Percentiles rank a stretch among this genome's conserved stretches.
These are phyloP conservation scores for Cuculus canorus DNA, from an alignment of 2,797 vertebrate species.

Conservation along the genomic window DNA sequence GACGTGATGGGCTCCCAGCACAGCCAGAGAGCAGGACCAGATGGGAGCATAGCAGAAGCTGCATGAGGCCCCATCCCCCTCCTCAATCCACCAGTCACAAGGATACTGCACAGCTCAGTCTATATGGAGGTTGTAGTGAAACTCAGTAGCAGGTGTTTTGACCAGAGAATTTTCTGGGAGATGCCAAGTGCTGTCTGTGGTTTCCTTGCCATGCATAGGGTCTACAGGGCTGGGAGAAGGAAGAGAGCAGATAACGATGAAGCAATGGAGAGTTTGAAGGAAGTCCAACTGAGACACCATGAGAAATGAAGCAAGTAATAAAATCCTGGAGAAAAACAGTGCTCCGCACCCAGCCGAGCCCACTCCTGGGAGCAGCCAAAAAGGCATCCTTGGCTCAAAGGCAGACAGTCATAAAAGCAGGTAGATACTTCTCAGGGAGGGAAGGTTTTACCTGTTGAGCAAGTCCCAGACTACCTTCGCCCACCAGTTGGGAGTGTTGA, in stretches of 20 bases:
- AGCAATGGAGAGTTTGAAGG: not conserved
- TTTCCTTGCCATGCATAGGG: not conserved
- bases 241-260: not conserved
- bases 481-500: conserved; percentile 14
- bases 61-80: not conserved
- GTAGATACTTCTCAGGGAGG: conserved; percentile 21
- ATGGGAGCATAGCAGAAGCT: not conserved
- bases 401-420: not conserved
- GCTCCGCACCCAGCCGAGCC: not conserved
- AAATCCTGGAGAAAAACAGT: conserved; percentile 25
- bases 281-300: not conserved
- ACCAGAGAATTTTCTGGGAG: not conserved
- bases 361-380: conserved; percentile 4
- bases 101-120: not conserved
- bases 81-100: rapidly evolving
- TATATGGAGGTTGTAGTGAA: not conserved
- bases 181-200: not conserved
- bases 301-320: conserved; percentile 2
- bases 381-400: conserved; percentile 43
- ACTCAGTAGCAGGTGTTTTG: not conserved
- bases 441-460: conserved; percentile 27
- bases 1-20: not conserved
- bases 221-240: not conserved
- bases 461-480: not conserved
- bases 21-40: not conserved